Evolutionary conservation across 2,888 invertebrate genomes (phyloP).

Genomic region (Hyles lineata): DNA sequence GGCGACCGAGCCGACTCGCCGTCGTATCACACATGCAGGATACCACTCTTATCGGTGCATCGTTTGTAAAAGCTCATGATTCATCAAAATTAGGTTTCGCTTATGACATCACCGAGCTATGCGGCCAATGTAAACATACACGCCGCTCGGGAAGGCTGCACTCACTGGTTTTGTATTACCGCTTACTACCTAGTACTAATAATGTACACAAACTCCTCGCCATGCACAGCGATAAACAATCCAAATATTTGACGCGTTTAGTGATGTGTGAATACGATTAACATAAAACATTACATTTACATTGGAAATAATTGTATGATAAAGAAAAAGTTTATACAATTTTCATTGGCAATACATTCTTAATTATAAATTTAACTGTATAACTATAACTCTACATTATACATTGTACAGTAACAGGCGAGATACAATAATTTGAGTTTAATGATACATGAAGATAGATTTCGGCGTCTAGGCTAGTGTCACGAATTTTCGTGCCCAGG

Average conservation of each 20-base stretch:
- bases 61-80: slow-evolving; percentile 79
- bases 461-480: no score
- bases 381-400: no score
- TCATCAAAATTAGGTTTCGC: slow-evolving; percentile 77
- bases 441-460: no score
- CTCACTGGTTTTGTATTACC: slow-evolving; percentile 36
- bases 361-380: no score
- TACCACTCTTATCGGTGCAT: slow-evolving; percentile 78
- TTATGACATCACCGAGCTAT: slow-evolving; percentile 76
- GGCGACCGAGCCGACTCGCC: slow-evolving; percentile 48
- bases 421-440: no score
- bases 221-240: slow-evolving; percentile 40
- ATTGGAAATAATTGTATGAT: neutral
- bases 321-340: neutral
- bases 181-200: slow-evolving; percentile 40
- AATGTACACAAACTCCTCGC: slow-evolving; percentile 34
- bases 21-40: slow-evolving; percentile 69
- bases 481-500: no score
- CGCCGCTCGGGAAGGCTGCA: slow-evolving; percentile 31
- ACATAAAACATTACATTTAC: slow-evolving; percentile 16
- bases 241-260: slow-evolving; percentile 49
- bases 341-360: neutral
- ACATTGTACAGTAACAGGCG: no score
- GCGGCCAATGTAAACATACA: slow-evolving; percentile 65
- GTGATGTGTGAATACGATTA: slow-evolving; percentile 41